A percentile compares a stretch with the other conserved stretches of the same genome.
Conservation (phyloP, 2,113 vertebrate species). For the Saguinus midas region DNA sequence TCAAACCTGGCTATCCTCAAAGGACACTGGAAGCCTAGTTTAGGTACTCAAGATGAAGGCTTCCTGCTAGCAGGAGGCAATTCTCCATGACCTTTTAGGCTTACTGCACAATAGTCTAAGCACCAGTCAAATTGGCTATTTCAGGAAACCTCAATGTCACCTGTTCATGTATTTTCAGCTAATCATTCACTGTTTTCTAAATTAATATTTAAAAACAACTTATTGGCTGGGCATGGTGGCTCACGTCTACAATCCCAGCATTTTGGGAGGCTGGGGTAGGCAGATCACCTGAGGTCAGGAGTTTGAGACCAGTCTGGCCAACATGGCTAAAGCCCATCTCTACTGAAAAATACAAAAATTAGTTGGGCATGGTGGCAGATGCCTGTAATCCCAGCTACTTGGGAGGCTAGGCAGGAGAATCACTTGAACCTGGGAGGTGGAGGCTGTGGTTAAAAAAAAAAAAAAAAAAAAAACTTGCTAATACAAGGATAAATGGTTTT, state of each 20-base stretch:
- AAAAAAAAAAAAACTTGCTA: background rate
- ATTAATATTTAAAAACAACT: slow-evolving; percentile 21
- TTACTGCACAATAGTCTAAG: slow-evolving; percentile 42
- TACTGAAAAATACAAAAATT: too few species aligned
- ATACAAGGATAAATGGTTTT: background rate
- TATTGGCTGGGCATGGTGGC: too few species aligned
- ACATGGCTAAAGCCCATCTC: too few species aligned
- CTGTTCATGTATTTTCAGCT: background rate
- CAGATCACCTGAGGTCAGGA: too few species aligned
- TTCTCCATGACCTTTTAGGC: background rate
- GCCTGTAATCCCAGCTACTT: too few species aligned
- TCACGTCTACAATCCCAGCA: too few species aligned
- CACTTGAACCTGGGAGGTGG: too few species aligned
- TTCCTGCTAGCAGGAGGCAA: slow-evolving; percentile 29
- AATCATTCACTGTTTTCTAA: slow-evolving; percentile 29
- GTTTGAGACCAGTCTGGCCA: too few species aligned
- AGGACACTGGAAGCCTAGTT: slow-evolving; percentile 44
- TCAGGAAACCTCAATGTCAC: slow-evolving; percentile 17
- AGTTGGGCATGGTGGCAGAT: too few species aligned
- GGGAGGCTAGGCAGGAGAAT: too few species aligned
- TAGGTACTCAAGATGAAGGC: background rate
- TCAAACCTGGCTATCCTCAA: slow-evolving; percentile 39
- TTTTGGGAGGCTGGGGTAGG: too few species aligned
- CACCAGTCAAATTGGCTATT: slow-evolving; percentile 41
- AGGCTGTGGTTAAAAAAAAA: accelerated